These are phyloP conservation scores for Pseudomyrmex sp. DNA, from an alignment of 1,140 invertebrate species.

Conservation along the genomic window DNA sequence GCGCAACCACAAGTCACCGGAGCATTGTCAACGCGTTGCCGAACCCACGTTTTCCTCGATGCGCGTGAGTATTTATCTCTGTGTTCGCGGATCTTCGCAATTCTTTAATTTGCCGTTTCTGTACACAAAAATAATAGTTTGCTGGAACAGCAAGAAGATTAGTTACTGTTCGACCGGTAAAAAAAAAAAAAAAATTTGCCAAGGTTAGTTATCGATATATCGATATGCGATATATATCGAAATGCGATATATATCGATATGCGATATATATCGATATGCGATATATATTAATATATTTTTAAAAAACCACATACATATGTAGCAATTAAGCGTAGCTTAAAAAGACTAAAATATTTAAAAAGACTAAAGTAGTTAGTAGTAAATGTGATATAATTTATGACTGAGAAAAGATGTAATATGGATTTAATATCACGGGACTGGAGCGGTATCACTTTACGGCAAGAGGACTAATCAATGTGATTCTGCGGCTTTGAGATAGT, in stretches of 20 bases:
- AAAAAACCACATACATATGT: no score
- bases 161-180: no score
- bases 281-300: no score
- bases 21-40: conserved; percentile 2
- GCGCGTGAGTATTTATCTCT: conserved; percentile 61
- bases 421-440: conserved; percentile 49
- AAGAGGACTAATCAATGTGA: conserved; percentile 28
- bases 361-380: background rate
- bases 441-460: conserved; percentile 50
- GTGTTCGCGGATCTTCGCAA: conserved; percentile 4
- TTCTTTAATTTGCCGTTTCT: background rate
- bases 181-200: no score
- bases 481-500: conserved; percentile 47
- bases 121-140: no score
- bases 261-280: no score
- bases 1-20: conserved; percentile 31
- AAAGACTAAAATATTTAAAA: no score
- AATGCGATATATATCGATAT: no score
- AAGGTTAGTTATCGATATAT: no score
- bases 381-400: background rate
- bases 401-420: conserved; percentile 16
- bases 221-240: no score
- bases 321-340: no score
- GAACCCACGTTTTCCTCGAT: conserved; percentile 28
- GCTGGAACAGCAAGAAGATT: no score